phyloP scores from a whole-genome alignment of 2,797 vertebrate species.

The Clangula hyemalis region DNA sequence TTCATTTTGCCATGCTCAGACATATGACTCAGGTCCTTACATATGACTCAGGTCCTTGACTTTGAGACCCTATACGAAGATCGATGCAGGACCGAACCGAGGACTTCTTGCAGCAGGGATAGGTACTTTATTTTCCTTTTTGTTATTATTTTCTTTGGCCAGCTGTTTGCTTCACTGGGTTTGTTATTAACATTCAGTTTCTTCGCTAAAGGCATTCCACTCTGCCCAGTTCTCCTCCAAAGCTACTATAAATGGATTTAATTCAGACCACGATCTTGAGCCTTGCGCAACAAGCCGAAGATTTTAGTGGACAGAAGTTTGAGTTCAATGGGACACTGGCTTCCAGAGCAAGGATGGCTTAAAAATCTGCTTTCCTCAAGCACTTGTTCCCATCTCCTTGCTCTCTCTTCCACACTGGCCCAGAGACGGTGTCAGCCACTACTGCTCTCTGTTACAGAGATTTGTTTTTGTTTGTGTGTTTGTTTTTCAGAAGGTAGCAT shows the following conservation, averaged over 20 bases:
- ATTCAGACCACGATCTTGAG: neutral
- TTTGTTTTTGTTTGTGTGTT: no score
- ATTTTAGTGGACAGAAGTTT: neutral
- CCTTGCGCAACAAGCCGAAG: neutral
- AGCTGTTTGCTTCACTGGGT: neutral
- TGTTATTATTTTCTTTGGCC: slow-evolving; percentile 7
- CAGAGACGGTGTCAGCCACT: neutral
- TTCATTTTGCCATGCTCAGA: neutral
- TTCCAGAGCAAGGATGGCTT: neutral
- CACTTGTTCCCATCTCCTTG: neutral
- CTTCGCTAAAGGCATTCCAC: slow-evolving; percentile 7
- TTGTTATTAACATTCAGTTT: neutral
- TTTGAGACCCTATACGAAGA: neutral
- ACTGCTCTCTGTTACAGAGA: neutral
- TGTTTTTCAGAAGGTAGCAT: neutral
- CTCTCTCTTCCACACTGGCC: neutral
- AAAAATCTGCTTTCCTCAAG: neutral
- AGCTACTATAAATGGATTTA: slow-evolving; percentile 46
- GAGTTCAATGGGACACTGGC: neutral
- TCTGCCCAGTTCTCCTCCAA: neutral
- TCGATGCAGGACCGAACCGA: neutral
- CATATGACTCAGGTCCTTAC: neutral
- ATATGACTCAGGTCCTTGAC: neutral
- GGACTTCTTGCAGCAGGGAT: neutral
- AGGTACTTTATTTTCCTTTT: neutral